These are phyloP conservation scores for Scaptomyza cyrtandrae DNA, from an alignment of 2,888 invertebrate species.

Conservation along the genomic window DNA sequence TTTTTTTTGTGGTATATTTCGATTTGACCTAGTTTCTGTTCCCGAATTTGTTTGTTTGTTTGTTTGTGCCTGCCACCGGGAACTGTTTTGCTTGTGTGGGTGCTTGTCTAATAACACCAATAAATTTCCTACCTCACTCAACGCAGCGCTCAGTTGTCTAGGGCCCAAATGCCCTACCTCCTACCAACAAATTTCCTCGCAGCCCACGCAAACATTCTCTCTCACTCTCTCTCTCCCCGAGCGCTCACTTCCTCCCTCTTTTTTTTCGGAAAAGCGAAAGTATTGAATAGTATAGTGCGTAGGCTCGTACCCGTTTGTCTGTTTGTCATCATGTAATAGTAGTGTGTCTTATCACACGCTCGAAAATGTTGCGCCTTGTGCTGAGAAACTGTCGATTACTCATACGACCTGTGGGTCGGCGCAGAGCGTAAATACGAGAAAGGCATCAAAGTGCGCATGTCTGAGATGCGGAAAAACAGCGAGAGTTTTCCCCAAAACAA, in stretches of 20 bases:
- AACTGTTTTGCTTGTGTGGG: constrained; percentile 13
- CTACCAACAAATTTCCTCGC: constrained; percentile 33
- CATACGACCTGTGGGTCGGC: constrained; percentile 73
- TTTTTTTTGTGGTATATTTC: constrained; percentile 19
- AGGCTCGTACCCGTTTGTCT: constrained; percentile 40
- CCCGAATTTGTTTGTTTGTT: constrained; percentile 43
- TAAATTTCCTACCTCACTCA: constrained; percentile 78
- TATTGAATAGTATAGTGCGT: constrained; percentile 39
- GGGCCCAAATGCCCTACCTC: constrained; percentile 41
- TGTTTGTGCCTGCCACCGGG: constrained; percentile 30
- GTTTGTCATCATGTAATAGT: constrained; percentile 25
- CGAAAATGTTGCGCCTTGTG: constrained; percentile 71
- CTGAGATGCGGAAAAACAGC: neutral
- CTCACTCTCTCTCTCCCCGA: neutral
- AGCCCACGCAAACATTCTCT: constrained; percentile 31
- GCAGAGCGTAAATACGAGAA: constrained; percentile 33
- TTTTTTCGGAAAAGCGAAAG: constrained; percentile 56
- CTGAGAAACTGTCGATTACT: constrained; percentile 39
- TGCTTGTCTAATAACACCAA: constrained; percentile 60
- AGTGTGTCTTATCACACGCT: constrained; percentile 69
- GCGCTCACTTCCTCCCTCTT: neutral
- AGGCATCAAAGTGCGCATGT: constrained; percentile 23
- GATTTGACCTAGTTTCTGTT: constrained; percentile 64
- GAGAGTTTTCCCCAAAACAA: constrained; percentile 59
- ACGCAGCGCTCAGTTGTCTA: constrained; percentile 69